These are phyloP conservation scores for Callosobruchus maculatus DNA, from an alignment of 2,888 invertebrate species.

Conservation along the genomic window DNA sequence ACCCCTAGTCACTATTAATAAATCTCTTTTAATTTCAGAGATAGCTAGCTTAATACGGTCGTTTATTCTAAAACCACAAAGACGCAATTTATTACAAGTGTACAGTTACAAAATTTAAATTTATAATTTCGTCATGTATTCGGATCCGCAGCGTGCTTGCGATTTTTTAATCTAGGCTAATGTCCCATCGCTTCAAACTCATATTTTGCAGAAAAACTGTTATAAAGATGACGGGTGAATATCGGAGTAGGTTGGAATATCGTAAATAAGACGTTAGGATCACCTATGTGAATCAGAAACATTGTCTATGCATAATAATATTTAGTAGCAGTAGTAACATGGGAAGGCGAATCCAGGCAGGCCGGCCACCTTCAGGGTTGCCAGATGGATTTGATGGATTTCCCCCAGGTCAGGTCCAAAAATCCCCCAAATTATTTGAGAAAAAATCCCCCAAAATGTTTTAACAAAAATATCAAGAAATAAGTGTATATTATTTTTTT, in stretches of 20 bases:
- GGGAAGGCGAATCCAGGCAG: no score
- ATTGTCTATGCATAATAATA: no score
- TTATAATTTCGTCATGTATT: background rate
- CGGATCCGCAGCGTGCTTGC: background rate
- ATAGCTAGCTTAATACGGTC: background rate
- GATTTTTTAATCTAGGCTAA: background rate
- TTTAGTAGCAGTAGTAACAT: no score
- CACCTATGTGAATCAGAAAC: background rate
- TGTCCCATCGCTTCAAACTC: background rate
- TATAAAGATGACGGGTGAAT: background rate
- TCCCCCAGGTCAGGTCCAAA: no score
- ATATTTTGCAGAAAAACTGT: background rate
- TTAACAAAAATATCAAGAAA: no score
- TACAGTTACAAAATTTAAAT: background rate
- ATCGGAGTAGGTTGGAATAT: background rate
- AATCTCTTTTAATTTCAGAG: background rate
- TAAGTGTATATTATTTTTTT: no score
- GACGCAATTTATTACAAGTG: background rate
- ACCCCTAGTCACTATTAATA: background rate
- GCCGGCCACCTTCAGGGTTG: no score
- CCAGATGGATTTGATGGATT: no score
- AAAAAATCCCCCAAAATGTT: no score
- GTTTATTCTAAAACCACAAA: background rate
- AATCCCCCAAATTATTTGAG: no score
- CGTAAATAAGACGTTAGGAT: background rate